These are phyloP conservation scores for Philopedon plagiatum DNA, from an alignment of 2,888 invertebrate genomes.

Conservation along the genomic window DNA sequence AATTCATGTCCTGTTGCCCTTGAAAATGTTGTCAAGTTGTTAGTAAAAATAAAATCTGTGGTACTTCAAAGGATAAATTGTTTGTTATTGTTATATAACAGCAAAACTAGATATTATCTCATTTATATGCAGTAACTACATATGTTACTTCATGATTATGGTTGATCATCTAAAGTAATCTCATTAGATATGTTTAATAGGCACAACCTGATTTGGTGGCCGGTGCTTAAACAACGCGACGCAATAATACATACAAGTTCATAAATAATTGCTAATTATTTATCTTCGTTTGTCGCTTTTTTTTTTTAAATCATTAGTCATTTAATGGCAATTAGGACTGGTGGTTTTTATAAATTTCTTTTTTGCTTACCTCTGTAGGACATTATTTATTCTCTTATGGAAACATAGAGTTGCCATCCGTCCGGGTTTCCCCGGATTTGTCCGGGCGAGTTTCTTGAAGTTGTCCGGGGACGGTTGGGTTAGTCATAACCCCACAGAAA, in stretches of 20 bases:
- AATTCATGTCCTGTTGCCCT: slow-evolving; percentile 29
- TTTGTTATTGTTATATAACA: slow-evolving; percentile 16
- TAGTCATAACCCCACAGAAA: too few species aligned
- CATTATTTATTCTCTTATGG: too few species aligned
- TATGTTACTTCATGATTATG: slow-evolving; percentile 6
- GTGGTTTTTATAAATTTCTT: too few species aligned
- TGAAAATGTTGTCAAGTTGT: slow-evolving; percentile 23
- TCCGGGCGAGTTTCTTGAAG: too few species aligned
- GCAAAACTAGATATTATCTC: slow-evolving; percentile 20
- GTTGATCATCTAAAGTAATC: slow-evolving; percentile 11
- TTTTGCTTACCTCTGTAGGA: too few species aligned
- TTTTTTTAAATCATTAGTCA: background rate
- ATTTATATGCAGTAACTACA: slow-evolving; percentile 24
- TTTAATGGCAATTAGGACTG: too few species aligned
- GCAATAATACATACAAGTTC: background rate
- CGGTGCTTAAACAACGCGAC: background rate
- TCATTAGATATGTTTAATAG: slow-evolving; percentile 18
- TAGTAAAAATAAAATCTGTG: slow-evolving; percentile 18
- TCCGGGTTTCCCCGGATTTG: too few species aligned
- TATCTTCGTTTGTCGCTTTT: background rate
- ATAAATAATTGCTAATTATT: background rate
- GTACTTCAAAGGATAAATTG: slow-evolving; percentile 11
- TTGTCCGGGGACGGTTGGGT: too few species aligned
- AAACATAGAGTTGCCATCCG: too few species aligned
- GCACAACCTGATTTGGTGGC: slow-evolving; percentile 4